Evolutionary conservation across 2,888 invertebrate species (phyloP).

Genomic region (Falcaria lacertinaria): DNA sequence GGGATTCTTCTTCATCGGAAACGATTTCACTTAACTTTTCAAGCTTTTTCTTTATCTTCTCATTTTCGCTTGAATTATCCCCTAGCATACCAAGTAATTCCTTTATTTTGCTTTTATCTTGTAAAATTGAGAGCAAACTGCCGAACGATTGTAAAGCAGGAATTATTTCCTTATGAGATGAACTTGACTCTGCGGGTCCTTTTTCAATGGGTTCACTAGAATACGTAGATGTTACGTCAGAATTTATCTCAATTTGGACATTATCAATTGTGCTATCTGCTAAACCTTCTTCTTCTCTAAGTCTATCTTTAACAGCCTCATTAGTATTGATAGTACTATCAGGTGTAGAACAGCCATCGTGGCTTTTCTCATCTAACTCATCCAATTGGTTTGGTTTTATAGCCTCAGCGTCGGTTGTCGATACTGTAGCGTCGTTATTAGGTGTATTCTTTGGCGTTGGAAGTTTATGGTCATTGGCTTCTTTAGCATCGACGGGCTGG

Average conservation of each 20-base stretch:
- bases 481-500: background rate
- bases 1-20: conserved; percentile 65
- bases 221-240: conserved; percentile 47
- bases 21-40: conserved; percentile 78
- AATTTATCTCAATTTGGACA: conserved; percentile 38
- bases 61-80: conserved; percentile 58
- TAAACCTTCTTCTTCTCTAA: conserved; percentile 21
- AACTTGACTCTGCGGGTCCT: conserved; percentile 19
- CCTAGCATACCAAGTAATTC: conserved; percentile 64
- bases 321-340: conserved; percentile 55
- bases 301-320: conserved; percentile 22
- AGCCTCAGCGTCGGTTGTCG: conserved; percentile 38
- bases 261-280: conserved; percentile 47
- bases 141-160: conserved; percentile 44
- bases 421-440: conserved; percentile 39
- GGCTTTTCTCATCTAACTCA: conserved; percentile 11
- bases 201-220: conserved; percentile 8
- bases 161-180: conserved; percentile 22
- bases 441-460: background rate
- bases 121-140: conserved; percentile 55
- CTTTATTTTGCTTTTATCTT: conserved; percentile 72
- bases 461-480: background rate
- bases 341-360: conserved; percentile 37
- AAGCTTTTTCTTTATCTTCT: conserved; percentile 79
- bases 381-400: conserved; percentile 9